A percentile compares a stretch with the other conserved stretches of the same genome.
These are phyloP conservation scores for Marisa cornuarietis DNA, from an alignment of 1,140 invertebrate genomes.

Conservation along the genomic window DNA sequence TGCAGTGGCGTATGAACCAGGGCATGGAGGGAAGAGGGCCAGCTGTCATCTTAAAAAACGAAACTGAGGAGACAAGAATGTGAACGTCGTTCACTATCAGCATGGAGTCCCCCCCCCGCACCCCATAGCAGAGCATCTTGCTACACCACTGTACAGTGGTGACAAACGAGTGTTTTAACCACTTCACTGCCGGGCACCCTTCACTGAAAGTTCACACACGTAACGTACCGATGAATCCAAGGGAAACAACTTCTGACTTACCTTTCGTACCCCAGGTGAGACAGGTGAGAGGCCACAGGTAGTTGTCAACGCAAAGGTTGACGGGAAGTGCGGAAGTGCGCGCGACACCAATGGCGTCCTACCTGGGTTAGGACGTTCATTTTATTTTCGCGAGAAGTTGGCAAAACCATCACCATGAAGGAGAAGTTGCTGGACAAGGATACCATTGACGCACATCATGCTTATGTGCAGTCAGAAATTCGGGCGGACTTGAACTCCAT, in stretches of 20 bases:
- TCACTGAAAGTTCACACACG: not conserved
- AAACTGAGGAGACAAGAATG: too few relatives aligned
- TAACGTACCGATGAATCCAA: not conserved
- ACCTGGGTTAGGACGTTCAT: not conserved
- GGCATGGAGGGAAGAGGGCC: too few relatives aligned
- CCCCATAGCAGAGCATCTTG: not conserved
- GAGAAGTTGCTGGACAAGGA: slow-evolving; percentile 53
- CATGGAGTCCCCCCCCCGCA: not conserved
- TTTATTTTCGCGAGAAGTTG: not conserved
- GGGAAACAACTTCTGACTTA: not conserved
- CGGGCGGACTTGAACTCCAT: slow-evolving; percentile 52
- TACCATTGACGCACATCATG: slow-evolving; percentile 57
- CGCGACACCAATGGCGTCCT: slow-evolving; percentile 17
- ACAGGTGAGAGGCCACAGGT: slow-evolving; percentile 18
- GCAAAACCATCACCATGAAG: slow-evolving; percentile 35
- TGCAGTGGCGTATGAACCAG: too few relatives aligned
- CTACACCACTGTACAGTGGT: not conserved
- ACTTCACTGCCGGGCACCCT: not conserved
- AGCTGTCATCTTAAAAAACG: too few relatives aligned
- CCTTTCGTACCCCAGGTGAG: not conserved
- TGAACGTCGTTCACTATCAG: too few relatives aligned
- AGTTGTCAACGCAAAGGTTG: slow-evolving; percentile 10
- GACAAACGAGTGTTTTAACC: too few relatives aligned
- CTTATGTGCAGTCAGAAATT: slow-evolving; percentile 53
- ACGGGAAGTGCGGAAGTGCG: slow-evolving; percentile 14